Conservation (phyloP, 2,888 invertebrate species). For the Cinara cedri region DNA sequence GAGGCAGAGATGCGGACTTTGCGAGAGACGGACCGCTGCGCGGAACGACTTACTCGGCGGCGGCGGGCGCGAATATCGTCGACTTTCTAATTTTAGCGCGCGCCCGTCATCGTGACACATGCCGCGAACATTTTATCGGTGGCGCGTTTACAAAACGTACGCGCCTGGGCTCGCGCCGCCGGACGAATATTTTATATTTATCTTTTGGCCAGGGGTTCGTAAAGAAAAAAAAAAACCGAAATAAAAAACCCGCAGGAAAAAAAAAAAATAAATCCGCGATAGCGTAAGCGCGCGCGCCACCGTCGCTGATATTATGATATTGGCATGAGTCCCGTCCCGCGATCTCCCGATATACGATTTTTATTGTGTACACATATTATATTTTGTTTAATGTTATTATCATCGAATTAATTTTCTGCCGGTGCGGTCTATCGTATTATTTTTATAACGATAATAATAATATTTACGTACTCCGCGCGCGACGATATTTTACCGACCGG, state of each 20-base stretch:
- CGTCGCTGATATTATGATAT: neutral
- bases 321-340: slow-evolving; percentile 43
- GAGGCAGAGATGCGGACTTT: neutral
- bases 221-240: slow-evolving; percentile 29
- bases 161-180: no score
- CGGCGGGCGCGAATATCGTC: neutral
- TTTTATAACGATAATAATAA: no score
- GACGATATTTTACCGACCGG: slow-evolving; percentile 41
- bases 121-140: slow-evolving; percentile 55
- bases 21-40: neutral
- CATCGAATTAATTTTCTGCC: no score
- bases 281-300: neutral
- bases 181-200: slow-evolving; percentile 53
- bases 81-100: slow-evolving; percentile 47
- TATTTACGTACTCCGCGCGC: no score
- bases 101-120: slow-evolving; percentile 42
- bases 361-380: neutral
- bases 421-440: no score
- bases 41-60: neutral
- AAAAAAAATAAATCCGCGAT: neutral
- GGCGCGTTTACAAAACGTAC: slow-evolving; percentile 35
- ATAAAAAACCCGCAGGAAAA: neutral
- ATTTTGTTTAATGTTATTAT: slow-evolving; percentile 33
- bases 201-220: slow-evolving; percentile 57
- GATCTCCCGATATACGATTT: slow-evolving; percentile 28